phyloP scores from a whole-genome alignment of 2,113 vertebrate genomes.

The Tylochromis polylepis region DNA sequence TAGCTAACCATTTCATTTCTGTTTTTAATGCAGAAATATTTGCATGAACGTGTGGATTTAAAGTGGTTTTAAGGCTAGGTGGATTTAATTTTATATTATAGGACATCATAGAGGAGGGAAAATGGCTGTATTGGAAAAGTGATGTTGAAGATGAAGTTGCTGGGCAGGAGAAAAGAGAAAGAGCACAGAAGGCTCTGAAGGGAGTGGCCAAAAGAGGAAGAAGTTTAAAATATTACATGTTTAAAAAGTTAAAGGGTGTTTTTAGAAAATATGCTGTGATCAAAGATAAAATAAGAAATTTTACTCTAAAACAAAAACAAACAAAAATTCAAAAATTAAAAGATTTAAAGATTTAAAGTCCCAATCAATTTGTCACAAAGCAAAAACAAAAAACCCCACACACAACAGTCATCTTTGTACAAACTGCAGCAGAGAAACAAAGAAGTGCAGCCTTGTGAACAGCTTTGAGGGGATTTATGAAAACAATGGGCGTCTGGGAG shows the following conservation, averaged over 20 bases:
- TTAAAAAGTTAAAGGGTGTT: not conserved
- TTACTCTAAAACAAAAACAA: no score
- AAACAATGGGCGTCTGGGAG: slow-evolving; percentile 42
- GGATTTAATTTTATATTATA: not conserved
- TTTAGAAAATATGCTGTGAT: not conserved
- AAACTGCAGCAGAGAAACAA: not conserved
- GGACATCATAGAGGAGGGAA: not conserved
- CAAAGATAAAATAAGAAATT: not conserved
- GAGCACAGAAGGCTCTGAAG: no score
- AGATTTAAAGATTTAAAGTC: no score
- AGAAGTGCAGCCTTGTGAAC: not conserved
- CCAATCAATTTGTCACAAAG: not conserved
- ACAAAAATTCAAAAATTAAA: no score
- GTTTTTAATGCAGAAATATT: not conserved
- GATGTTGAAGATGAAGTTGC: not conserved
- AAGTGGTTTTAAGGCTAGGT: no score
- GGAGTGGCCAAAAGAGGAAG: no score
- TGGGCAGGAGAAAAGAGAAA: not conserved
- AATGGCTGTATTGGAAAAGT: not conserved
- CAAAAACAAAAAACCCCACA: not conserved
- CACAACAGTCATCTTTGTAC: not conserved
- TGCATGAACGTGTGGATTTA: not conserved
- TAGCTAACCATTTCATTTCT: not conserved
- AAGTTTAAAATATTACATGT: no score
- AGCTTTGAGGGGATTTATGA: slow-evolving; percentile 34